Evolutionary conservation across 2,888 invertebrate genomes (phyloP), one percentile per base, ranked within the genome.

Genomic region (Drosophila eohydei): DNA sequence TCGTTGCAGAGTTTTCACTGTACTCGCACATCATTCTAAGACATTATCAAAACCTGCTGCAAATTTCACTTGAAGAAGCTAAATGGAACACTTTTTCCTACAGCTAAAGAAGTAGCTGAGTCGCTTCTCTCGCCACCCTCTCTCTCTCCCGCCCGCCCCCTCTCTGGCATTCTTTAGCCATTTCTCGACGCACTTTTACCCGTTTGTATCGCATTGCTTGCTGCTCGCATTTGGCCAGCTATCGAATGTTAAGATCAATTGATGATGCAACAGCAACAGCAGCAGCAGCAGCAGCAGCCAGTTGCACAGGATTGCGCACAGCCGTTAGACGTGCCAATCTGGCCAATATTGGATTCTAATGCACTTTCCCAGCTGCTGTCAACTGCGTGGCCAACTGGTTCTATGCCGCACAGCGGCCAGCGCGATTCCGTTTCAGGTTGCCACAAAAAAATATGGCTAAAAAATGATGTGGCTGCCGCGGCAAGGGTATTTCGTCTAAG

Each of bases 171-270:
- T 34, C 50, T 21, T 32, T 1, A 12, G 3, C 32, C 12, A 21
- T 50, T 70, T 28, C 60, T 52, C 70, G 40, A 83, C 86, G 86
- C 86, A 83, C 77, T 83, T 83, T 81, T 84, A 68, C 50, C 80
- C 62, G 56, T 62, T 43, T 59, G 67, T 3, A 16, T 1, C 4
- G n/a, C n/a, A 4, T 48, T 32, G 48, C 48, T 11, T 32, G 48
- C 5, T 32, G 48, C 60, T 63, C 55, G 51, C 74, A 73, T 50
- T 50, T 50, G 2, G n/a, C 48, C 48, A 30, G 9, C 48, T 30
- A 30, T 48, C 48, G 30, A n/a, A 5, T 48, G 30, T 11, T 12
- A 3, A 21, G 1, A 50, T 50, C 36, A 5, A 36, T 9, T 11
- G 64, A 69, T 76, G 69, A 81, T 71, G 81, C 76, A 76, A 76